Conservation (phyloP, 1,140 invertebrate species). For the Drosophila athabasca region DNA sequence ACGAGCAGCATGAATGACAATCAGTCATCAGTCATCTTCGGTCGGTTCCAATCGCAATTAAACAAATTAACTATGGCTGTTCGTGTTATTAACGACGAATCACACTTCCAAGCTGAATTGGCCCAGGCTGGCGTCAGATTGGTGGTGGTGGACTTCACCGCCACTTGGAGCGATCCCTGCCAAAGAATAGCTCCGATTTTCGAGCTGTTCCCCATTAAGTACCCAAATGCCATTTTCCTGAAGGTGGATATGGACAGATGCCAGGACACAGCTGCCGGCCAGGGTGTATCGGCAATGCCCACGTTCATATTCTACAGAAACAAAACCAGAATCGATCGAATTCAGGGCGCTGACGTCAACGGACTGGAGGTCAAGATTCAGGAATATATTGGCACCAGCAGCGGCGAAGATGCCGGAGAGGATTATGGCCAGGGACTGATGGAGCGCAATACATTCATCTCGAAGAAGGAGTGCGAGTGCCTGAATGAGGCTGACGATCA, state of each 20-base stretch:
- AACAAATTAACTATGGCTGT: conserved; percentile 72
- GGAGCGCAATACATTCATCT: conserved; percentile 94
- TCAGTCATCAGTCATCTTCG: too few species aligned
- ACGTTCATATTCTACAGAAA: conserved; percentile 98
- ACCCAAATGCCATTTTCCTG: conserved; percentile 94
- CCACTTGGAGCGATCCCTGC: conserved; percentile 98
- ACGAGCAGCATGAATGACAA: too few species aligned
- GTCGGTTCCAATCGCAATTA: too few species aligned
- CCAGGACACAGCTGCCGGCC: conserved; percentile 91
- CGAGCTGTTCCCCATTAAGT: conserved; percentile 92
- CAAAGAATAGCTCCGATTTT: conserved; percentile 95
- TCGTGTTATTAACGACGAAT: too few species aligned
- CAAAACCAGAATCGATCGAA: conserved; percentile 89
- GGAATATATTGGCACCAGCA: conserved; percentile 91
- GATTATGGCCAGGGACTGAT: conserved; percentile 90
- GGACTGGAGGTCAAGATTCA: conserved; percentile 94
- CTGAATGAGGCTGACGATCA: conserved; percentile 98
- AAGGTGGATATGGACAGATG: conserved; percentile 98
- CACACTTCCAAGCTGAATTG: too few species aligned
- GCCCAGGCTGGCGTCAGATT: too few species aligned
- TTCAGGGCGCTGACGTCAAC: conserved; percentile 93
- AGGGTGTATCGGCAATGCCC: conserved; percentile 98
- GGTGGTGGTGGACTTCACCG: too few species aligned
- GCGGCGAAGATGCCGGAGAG: conserved; percentile 87
- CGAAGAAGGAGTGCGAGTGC: conserved; percentile 96